Conservation (phyloP, 2,113 vertebrate genomes). For the Bombycilla garrulus region DNA sequence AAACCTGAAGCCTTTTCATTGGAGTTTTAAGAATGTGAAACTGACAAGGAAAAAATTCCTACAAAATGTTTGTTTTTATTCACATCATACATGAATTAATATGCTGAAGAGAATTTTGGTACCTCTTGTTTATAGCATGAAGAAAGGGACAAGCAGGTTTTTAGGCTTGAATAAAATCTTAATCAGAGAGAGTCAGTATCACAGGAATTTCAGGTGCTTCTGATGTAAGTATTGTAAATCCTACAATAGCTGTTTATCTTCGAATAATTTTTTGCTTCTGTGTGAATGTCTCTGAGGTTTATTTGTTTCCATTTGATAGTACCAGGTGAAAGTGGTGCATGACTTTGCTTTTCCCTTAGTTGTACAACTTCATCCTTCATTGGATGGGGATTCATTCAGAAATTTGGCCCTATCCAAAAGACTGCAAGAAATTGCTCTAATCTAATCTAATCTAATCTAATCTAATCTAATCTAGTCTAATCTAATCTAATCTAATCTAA, state of each 20-base stretch:
- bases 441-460: not conserved
- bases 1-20: fast-evolving
- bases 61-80: not conserved
- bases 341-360: not conserved
- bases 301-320: not conserved
- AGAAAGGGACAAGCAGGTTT: not conserved
- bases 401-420: not conserved
- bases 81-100: not conserved
- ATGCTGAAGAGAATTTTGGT: not conserved
- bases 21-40: not conserved
- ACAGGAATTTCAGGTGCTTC: not conserved
- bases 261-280: too few species aligned
- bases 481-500: not conserved
- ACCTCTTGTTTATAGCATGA: not conserved
- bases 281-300: not conserved
- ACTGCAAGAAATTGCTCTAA: not conserved
- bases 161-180: not conserved
- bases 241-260: not conserved
- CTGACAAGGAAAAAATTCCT: not conserved
- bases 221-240: not conserved
- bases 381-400: too few species aligned
- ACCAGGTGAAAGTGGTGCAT: not conserved
- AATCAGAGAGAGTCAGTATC: not conserved
- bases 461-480: not conserved
- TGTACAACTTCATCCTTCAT: not conserved